Evolutionary conservation across 2,888 invertebrate genomes (phyloP).

Genomic region (Blastobasis adustella): DNA sequence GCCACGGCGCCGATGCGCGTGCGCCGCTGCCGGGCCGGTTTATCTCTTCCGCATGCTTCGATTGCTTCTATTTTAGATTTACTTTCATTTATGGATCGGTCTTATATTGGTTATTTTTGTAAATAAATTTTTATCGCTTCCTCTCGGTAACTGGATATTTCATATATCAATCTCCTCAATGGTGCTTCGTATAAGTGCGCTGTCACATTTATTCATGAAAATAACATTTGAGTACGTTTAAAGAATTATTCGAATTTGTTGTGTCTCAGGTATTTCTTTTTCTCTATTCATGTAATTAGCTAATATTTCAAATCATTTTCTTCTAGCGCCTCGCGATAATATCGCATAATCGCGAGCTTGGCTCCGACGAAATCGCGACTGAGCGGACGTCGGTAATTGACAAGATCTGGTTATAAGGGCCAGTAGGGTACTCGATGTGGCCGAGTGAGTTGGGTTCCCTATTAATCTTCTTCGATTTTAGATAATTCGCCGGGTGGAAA

Average conservation of each 20-base stretch:
- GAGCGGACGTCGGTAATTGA: constrained; percentile 7
- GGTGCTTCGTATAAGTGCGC: too few relatives aligned
- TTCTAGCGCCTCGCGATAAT: too few relatives aligned
- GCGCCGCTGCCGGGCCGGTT: constrained; percentile 34
- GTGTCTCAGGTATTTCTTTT: too few relatives aligned
- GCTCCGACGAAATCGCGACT: too few relatives aligned
- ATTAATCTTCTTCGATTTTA: constrained; percentile 49
- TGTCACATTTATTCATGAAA: too few relatives aligned
- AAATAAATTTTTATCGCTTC: constrained; percentile 38
- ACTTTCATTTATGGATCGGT: constrained; percentile 41
- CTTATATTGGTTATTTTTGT: constrained; percentile 27
- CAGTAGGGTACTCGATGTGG: constrained; percentile 16
- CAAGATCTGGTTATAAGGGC: constrained; percentile 26
- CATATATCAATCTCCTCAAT: too few relatives aligned
- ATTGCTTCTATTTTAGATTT: constrained; percentile 51
- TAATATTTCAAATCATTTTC: too few relatives aligned
- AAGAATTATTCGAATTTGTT: too few relatives aligned
- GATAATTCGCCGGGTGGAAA: constrained; percentile 38
- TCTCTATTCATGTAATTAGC: too few relatives aligned
- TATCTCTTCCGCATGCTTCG: constrained; percentile 59
- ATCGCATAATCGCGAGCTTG: too few relatives aligned
- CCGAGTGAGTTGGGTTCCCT: constrained; percentile 18
- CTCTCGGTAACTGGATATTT: constrained; percentile 18
- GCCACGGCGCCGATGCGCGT: constrained; percentile 21
- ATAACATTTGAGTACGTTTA: too few relatives aligned